Conservation (phyloP, 2,888 invertebrate genomes). For the Sarcophaga variegata region DNA sequence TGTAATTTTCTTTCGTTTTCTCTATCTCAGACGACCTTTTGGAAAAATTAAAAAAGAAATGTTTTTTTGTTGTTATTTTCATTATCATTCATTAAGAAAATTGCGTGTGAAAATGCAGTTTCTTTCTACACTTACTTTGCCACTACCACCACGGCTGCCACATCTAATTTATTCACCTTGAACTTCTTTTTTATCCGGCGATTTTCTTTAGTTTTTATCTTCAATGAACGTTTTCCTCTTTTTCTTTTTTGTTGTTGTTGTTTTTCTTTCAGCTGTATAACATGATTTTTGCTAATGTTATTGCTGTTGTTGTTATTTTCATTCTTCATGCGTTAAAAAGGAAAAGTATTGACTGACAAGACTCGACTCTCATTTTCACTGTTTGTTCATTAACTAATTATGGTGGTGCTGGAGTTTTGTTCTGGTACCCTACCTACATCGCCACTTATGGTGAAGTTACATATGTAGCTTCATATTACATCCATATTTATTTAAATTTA, state of each 20-base stretch:
- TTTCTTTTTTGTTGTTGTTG: background rate
- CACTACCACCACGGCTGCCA: background rate
- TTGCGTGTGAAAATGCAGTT: constrained; percentile 77
- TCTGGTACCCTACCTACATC: background rate
- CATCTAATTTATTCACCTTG: constrained; percentile 75
- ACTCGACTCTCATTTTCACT: constrained; percentile 27
- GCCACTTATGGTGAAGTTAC: too few species aligned
- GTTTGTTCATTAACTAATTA: constrained; percentile 25
- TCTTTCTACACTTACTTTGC: constrained; percentile 40
- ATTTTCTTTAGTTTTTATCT: constrained; percentile 6
- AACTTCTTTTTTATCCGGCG: constrained; percentile 72
- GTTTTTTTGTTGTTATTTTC: background rate
- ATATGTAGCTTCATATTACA: too few species aligned
- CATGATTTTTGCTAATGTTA: background rate
- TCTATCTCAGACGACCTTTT: constrained; percentile 46
- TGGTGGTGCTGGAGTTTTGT: background rate
- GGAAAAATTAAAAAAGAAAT: constrained; percentile 11
- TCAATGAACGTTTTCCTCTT: constrained; percentile 12
- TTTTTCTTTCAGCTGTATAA: constrained; percentile 11
- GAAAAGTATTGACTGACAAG: constrained; percentile 54
- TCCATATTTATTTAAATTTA: too few species aligned
- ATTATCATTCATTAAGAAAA: constrained; percentile 61
- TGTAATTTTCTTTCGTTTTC: constrained; percentile 28
- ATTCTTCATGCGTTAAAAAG: constrained; percentile 62
- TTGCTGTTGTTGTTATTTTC: constrained; percentile 59